A percentile compares a stretch with the other conserved stretches of the same genome.
Evolutionary conservation across 2,113 vertebrate species (phyloP).

Genomic region (Calyptomena viridis): DNA sequence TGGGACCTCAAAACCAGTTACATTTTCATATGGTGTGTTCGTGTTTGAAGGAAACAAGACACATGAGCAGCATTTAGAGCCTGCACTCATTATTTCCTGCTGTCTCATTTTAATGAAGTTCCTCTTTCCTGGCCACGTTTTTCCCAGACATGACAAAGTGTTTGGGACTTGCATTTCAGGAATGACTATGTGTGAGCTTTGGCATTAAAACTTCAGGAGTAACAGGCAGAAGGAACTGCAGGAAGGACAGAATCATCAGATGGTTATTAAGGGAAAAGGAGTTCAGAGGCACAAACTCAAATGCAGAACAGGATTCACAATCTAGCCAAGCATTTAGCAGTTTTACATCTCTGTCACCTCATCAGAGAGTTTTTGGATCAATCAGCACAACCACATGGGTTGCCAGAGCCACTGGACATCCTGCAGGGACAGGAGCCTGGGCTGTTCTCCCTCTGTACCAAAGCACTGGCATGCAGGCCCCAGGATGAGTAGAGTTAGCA

Average conservation of each 20-base stretch:
- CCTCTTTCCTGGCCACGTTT: background rate
- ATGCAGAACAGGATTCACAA: background rate
- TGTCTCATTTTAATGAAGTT: background rate
- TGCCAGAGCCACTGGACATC: background rate
- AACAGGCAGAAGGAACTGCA: conserved; percentile 36
- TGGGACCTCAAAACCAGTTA: background rate
- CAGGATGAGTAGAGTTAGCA: conserved; percentile 46
- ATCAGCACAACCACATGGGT: background rate
- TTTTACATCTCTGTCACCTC: background rate
- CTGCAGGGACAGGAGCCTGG: background rate
- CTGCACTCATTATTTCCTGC: background rate
- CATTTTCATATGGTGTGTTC: background rate
- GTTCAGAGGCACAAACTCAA: background rate
- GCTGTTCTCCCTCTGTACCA: background rate
- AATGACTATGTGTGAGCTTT: background rate
- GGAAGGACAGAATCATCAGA: background rate
- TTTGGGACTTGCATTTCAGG: background rate
- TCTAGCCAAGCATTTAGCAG: background rate
- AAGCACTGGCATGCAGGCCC: background rate
- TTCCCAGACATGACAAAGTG: background rate
- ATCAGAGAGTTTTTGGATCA: background rate
- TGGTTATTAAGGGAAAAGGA: background rate
- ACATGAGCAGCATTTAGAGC: background rate
- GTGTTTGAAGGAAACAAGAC: background rate
- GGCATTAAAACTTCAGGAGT: background rate